A percentile compares a stretch with the other conserved stretches of the same genome.
Conservation (phyloP, 2,113 vertebrate species). For the Ictalurus furcatus region DNA sequence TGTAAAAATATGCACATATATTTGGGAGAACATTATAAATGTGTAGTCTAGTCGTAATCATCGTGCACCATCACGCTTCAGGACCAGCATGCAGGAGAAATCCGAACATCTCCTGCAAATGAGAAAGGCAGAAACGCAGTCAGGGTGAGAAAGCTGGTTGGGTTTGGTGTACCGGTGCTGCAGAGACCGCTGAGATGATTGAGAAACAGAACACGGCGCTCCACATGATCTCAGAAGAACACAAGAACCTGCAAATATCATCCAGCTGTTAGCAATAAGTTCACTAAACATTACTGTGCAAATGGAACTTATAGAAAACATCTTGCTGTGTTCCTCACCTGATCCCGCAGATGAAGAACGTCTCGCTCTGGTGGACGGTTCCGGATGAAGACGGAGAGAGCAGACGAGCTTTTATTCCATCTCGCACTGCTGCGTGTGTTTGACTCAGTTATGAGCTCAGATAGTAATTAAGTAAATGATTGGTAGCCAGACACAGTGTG, state of each 20-base stretch:
- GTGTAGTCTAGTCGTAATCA: neutral
- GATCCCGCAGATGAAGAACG: constrained; percentile 4
- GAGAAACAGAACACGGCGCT: neutral
- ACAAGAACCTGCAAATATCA: constrained; percentile 1
- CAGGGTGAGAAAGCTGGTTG: too few species aligned
- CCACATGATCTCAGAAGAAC: constrained; percentile 4
- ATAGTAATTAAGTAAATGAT: constrained; percentile 73
- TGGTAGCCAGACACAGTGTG: constrained; percentile 62
- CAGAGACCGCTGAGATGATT: constrained; percentile 2
- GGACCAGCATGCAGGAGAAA: neutral
- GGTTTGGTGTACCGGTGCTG: constrained; percentile 15
- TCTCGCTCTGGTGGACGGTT: neutral
- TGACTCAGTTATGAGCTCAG: constrained; percentile 42
- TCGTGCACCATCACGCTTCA: neutral
- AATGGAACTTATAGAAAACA: neutral
- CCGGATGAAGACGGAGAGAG: constrained; percentile 4
- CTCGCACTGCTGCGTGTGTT: constrained; percentile 29
- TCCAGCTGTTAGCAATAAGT: neutral
- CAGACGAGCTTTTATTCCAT: constrained; percentile 20
- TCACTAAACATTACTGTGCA: neutral
- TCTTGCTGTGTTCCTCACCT: neutral
- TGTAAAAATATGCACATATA: neutral
- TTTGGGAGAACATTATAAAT: neutral
- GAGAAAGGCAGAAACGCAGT: neutral
- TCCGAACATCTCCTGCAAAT: neutral